These are phyloP conservation scores for Micromussa lordhowensis DNA, from an alignment of 92 coral and sea anemone genomes.

Conservation along the genomic window DNA sequence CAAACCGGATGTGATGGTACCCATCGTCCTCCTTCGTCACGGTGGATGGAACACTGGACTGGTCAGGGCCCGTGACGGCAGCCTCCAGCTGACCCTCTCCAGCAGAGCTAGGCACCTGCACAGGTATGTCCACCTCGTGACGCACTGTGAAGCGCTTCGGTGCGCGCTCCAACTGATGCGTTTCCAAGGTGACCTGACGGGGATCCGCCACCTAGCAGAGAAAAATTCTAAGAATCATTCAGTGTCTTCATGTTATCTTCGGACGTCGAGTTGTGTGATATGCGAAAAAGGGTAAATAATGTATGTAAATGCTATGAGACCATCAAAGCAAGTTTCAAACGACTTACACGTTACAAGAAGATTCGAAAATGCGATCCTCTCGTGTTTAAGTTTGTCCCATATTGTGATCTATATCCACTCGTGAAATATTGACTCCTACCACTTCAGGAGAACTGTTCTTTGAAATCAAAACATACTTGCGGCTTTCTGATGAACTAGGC, in stretches of 20 bases:
- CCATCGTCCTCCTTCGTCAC: conserved; percentile 85
- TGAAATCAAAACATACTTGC: not conserved
- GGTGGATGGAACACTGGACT: conserved; percentile 74
- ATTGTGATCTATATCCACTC: not conserved
- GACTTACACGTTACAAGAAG: not conserved
- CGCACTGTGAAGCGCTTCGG: conserved; percentile 69
- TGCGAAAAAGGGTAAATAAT: not conserved
- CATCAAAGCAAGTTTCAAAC: not conserved
- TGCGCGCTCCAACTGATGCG: conserved; percentile 56
- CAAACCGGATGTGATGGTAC: conserved; percentile 79
- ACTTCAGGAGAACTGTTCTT: not conserved
- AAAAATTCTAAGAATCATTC: not conserved
- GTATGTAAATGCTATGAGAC: not conserved
- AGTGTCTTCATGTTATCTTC: not conserved
- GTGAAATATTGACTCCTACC: not conserved
- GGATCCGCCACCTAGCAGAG: conserved; percentile 76
- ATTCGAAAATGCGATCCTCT: not conserved
- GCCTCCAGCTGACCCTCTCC: conserved; percentile 96
- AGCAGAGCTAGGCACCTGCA: conserved; percentile 88
- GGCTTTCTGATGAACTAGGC: not conserved
- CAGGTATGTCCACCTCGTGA: conserved; percentile 91
- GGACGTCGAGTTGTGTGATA: not conserved
- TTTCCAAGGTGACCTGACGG: conserved; percentile 71
- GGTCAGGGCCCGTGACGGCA: conserved; percentile 80
- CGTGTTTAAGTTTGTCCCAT: not conserved